Evolutionary conservation across 2,113 vertebrate species (phyloP).

Genomic region (human): DNA sequence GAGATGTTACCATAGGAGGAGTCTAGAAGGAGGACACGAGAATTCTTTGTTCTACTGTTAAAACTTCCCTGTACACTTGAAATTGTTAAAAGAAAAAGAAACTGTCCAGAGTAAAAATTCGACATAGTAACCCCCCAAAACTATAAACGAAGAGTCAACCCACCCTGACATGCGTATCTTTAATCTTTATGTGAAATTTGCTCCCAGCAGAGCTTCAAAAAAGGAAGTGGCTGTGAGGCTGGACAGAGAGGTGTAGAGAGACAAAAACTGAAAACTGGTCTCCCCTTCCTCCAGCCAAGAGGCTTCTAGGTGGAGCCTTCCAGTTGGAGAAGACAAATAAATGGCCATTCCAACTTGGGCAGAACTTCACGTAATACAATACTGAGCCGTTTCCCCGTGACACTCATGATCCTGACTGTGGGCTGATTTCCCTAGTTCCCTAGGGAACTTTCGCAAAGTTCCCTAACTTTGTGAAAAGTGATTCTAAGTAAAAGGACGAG

Average conservation of each 20-base stretch:
- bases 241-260: not conserved
- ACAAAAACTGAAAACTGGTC: not conserved
- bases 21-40: not conserved
- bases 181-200: not conserved
- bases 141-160: not conserved
- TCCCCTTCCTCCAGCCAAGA: not conserved
- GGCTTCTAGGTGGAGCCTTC: not conserved
- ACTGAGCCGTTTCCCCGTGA: not conserved
- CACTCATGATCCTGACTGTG: not conserved
- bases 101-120: not conserved
- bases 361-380: slow-evolving; percentile 12
- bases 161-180: not conserved
- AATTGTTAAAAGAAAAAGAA: slow-evolving; percentile 9
- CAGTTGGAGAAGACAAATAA: not conserved
- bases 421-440: not conserved
- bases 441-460: too few relatives aligned
- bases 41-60: not conserved
- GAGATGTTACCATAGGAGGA: not conserved
- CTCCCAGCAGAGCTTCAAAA: not conserved
- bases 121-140: not conserved
- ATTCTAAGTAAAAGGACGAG: not conserved
- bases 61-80: not conserved
- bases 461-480: not conserved
- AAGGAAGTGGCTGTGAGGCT: not conserved
- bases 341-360: not conserved